phyloP scores from a whole-genome alignment of 1,140 invertebrate species.

The Drosophila sp. region DNA sequence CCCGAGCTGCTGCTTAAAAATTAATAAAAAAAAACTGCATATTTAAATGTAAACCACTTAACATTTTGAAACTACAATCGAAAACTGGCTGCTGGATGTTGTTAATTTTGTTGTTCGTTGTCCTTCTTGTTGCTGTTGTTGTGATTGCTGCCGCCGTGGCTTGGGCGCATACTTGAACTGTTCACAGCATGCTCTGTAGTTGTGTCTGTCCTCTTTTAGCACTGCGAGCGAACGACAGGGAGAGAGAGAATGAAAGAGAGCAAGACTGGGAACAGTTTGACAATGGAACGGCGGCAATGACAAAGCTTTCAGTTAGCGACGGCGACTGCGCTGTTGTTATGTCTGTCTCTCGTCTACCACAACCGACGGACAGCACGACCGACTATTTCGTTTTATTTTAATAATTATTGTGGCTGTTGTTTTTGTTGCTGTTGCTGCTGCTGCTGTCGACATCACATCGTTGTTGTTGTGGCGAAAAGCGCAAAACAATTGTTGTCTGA shows the following conservation, averaged over 20 bases:
- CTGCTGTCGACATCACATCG: slow-evolving; percentile 13
- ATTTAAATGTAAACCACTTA: slow-evolving; percentile 31
- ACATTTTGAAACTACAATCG: slow-evolving; percentile 31
- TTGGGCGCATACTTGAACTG: slow-evolving; percentile 47
- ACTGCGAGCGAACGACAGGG: neutral
- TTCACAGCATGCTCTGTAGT: slow-evolving; percentile 15
- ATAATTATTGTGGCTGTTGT: slow-evolving; percentile 42
- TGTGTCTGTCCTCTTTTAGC: slow-evolving; percentile 23
- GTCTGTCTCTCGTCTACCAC: slow-evolving; percentile 43
- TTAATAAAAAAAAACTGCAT: neutral
- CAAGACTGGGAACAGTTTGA: slow-evolving; percentile 33
- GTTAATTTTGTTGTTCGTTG: slow-evolving; percentile 9
- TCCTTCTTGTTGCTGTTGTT: slow-evolving; percentile 8
- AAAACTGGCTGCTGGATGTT: slow-evolving; percentile 42
- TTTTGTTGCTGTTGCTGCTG: slow-evolving; percentile 11
- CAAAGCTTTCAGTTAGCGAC: slow-evolving; percentile 24
- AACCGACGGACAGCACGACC: slow-evolving; percentile 12
- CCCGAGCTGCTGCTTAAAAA: too few relatives aligned
- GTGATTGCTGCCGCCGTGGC: slow-evolving; percentile 46
- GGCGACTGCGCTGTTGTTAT: slow-evolving; percentile 50
- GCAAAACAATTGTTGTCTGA: slow-evolving; percentile 58
- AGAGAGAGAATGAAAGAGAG: slow-evolving; percentile 1
- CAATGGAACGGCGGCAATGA: slow-evolving; percentile 27
- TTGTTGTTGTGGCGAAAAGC: slow-evolving; percentile 50
- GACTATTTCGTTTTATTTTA: slow-evolving; percentile 45